These are phyloP conservation scores for Lytechinus pictus DNA, from an alignment of 35 echinoderm and acorn worm genomes.

Conservation along the genomic window DNA sequence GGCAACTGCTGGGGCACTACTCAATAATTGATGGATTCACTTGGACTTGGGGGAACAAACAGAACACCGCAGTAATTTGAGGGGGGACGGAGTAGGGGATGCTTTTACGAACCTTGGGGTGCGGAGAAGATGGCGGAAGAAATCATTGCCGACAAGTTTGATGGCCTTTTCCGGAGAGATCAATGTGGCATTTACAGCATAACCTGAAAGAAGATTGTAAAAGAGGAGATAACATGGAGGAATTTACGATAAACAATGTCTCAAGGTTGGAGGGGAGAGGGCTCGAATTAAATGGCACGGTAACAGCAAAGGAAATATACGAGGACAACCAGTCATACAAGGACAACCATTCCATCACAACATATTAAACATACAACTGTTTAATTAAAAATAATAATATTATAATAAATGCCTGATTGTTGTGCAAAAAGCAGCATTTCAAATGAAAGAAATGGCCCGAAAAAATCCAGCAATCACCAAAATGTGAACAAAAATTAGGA, in stretches of 20 bases:
- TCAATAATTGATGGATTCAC: slow-evolving; percentile 3
- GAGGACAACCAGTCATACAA: no score
- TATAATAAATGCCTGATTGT: no score
- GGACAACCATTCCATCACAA: no score
- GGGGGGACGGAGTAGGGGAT: background rate
- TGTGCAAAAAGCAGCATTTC: no score
- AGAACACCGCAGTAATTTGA: background rate
- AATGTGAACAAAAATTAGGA: no score
- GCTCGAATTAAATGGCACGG: background rate
- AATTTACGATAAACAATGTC: background rate
- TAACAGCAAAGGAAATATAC: no score
- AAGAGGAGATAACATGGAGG: background rate
- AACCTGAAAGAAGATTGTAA: slow-evolving; percentile 59
- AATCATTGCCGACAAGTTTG: slow-evolving; percentile 93
- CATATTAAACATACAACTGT: no score
- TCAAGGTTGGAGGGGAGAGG: background rate
- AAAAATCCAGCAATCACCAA: no score
- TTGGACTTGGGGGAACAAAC: background rate
- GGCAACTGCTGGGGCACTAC: background rate
- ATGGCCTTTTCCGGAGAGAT: slow-evolving; percentile 95
- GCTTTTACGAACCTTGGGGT: slow-evolving; percentile 73
- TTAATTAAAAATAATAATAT: no score
- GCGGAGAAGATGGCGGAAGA: slow-evolving; percentile 79
- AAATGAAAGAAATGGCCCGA: no score
- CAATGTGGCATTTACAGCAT: slow-evolving; percentile 86